Conservation (phyloP, 2,888 invertebrate genomes). For the Netelia virgata region DNA sequence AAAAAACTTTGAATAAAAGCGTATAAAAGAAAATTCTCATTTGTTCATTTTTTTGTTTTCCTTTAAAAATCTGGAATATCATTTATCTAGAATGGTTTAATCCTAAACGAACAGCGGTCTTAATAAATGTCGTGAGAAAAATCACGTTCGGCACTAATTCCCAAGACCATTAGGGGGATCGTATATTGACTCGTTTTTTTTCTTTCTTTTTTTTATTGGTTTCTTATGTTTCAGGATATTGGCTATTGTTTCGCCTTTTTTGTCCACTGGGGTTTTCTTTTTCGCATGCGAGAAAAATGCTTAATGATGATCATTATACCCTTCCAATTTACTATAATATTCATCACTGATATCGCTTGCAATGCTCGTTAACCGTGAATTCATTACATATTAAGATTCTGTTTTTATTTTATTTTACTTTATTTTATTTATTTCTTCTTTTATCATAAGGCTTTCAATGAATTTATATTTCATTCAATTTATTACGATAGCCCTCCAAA, state of each 20-base stretch:
- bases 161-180: conserved; percentile 59
- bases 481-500: conserved; percentile 66
- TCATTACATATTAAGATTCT: conserved; percentile 27
- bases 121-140: conserved; percentile 61
- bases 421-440: conserved; percentile 33
- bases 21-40: conserved; percentile 59
- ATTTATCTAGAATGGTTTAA: conserved; percentile 47
- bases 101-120: conserved; percentile 60
- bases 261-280: conserved; percentile 10
- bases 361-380: conserved; percentile 33
- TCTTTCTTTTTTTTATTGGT: conserved; percentile 5
- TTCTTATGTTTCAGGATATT: conserved; percentile 54
- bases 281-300: conserved; percentile 45
- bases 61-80: conserved; percentile 54
- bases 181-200: conserved; percentile 62
- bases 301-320: conserved; percentile 52
- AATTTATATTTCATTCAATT: conserved; percentile 67
- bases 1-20: conserved; percentile 69
- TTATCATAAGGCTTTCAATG: conserved; percentile 72
- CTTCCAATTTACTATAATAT: conserved; percentile 29
- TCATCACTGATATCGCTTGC: conserved; percentile 33
- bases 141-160: conserved; percentile 67
- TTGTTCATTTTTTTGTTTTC: conserved; percentile 40
- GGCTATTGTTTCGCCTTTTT: conserved; percentile 12
- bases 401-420: conserved; percentile 7